Conservation (phyloP, 2,113 vertebrate species). For the Periophthalmus modestus region DNA sequence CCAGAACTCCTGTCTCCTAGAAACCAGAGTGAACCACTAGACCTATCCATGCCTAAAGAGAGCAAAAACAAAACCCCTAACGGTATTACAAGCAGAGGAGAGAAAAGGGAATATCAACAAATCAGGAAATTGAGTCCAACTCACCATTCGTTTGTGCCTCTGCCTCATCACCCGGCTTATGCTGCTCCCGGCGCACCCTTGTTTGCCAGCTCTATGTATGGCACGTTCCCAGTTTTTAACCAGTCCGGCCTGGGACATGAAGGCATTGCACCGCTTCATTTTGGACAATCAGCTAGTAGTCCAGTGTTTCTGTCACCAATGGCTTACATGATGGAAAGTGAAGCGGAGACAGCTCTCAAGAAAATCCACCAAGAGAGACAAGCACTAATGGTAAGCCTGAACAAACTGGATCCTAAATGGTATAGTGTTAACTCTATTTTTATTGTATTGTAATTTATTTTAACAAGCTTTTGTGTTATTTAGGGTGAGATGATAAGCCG, state of each 20-base stretch:
- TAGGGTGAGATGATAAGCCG: conserved; percentile 69
- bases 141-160: conserved; percentile 36
- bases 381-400: conserved; percentile 67
- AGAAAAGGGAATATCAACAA: conserved; percentile 46
- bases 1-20: conserved; percentile 48
- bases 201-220: conserved; percentile 65
- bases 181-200: conserved; percentile 40
- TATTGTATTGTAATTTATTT: neutral
- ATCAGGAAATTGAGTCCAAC: conserved; percentile 55
- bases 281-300: conserved; percentile 53
- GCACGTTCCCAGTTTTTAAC: conserved; percentile 64
- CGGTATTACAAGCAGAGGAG: conserved; percentile 40
- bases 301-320: conserved; percentile 71
- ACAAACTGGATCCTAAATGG: neutral
- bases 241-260: conserved; percentile 68
- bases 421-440: neutral
- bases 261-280: conserved; percentile 59
- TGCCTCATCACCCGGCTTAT: conserved; percentile 55
- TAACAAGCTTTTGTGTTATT: neutral
- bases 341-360: conserved; percentile 67
- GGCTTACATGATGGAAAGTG: conserved; percentile 73
- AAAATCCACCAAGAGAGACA: conserved; percentile 74
- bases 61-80: conserved; percentile 39
- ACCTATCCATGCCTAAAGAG: conserved; percentile 78
- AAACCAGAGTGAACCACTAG: conserved; percentile 77